Evolutionary conservation across 2,888 invertebrate genomes (phyloP).

Genomic region (Pristionchus mayeri): DNA sequence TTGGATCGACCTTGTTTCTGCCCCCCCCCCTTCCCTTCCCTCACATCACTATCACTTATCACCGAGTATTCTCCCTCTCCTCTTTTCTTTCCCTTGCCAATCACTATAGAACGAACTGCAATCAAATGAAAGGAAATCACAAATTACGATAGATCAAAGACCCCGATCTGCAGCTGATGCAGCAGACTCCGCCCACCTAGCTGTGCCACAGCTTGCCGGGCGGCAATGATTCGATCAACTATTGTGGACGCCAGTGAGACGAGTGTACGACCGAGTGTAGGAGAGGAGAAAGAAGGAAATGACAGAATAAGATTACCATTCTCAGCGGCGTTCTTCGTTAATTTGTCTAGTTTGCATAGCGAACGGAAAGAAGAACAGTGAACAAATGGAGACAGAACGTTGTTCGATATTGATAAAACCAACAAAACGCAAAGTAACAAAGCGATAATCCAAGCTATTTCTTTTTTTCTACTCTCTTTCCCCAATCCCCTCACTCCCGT

Average conservation of each 20-base stretch:
- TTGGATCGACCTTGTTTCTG: conserved; percentile 18
- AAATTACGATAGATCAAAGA: not conserved
- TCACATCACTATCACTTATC: conserved; percentile 30
- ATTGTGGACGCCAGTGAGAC: not conserved
- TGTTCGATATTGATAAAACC: not conserved
- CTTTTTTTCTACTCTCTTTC: not conserved
- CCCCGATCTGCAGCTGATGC: not conserved
- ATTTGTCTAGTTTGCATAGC: conserved; percentile 27
- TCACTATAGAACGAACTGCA: conserved; percentile 17
- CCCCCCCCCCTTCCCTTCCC: not conserved
- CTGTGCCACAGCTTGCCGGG: not conserved
- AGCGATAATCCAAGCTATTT: not conserved
- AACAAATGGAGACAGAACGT: not conserved
- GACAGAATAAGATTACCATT: not conserved
- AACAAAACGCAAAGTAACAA: not conserved
- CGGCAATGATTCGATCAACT: not conserved
- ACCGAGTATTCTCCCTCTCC: conserved; percentile 40
- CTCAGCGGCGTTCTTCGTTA: not conserved
- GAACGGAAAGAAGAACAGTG: not conserved
- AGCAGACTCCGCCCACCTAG: not conserved
- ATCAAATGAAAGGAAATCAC: not conserved
- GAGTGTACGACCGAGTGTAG: not conserved
- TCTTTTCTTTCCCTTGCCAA: not conserved
- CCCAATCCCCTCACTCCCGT: conserved; percentile 5
- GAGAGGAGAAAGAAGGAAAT: not conserved